Conservation (phyloP, 2,113 vertebrate species). For the Peromyscus californicus region DNA sequence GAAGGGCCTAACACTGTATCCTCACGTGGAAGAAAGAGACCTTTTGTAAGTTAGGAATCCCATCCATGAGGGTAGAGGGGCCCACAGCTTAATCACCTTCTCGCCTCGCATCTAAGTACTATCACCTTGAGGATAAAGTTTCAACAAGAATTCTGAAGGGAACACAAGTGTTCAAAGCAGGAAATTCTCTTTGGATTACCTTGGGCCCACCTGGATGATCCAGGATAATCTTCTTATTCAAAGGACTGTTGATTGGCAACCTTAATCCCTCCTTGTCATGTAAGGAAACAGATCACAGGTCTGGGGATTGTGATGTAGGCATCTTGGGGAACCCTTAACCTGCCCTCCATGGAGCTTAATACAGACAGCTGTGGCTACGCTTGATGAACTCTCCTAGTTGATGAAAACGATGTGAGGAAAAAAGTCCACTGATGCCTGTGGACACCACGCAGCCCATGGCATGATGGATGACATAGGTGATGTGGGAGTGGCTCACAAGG, state of each 20-base stretch:
- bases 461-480: neutral
- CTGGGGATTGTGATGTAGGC: neutral
- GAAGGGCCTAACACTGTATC: neutral
- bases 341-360: neutral
- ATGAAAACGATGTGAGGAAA: neutral
- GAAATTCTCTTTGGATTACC: neutral
- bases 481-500: neutral
- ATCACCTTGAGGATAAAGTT: neutral
- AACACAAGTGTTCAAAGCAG: neutral
- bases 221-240: neutral
- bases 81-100: neutral
- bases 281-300: neutral
- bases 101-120: neutral
- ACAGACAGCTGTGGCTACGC: neutral
- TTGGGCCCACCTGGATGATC: neutral
- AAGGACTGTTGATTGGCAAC: neutral
- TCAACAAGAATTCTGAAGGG: neutral
- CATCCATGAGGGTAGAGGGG: too few relatives aligned
- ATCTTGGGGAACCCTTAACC: neutral
- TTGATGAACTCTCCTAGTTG: neutral
- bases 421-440: neutral
- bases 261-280: neutral
- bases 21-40: neutral
- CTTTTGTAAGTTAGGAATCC: neutral
- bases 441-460: neutral